Evolutionary conservation across 2,113 vertebrate genomes (phyloP), one percentile per base, ranked within the genome.

Genomic region (Phyllopteryx taeniolatus): DNA sequence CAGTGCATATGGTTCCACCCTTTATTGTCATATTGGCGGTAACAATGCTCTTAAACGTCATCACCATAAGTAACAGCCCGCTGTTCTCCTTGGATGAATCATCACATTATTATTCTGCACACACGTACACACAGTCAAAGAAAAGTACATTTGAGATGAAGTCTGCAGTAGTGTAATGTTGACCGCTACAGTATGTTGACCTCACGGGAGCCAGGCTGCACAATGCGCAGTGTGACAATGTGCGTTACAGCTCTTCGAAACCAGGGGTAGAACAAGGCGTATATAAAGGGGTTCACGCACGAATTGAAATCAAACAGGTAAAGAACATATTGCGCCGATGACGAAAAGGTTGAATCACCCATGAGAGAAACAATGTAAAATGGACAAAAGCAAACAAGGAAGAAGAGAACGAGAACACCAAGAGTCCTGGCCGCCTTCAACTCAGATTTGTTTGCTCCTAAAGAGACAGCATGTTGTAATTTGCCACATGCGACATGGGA

Each of bases 221-320:
- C 57, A 53, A 87, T 79, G 57, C 61, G 80, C 43, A 87, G 54
- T 13, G 80, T 85, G 5, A 95, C 64, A 70, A 87, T 87, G 12
- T 70, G 44, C 71, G 72, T 82, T 2, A 73, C 80, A 1, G 85
- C 71, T 81, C 79, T 89, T 65, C 83, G 85, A 74, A 89, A 92
- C 88, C 90, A 92, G 0, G 73, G 76, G 47, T 90, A 90, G 75
- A 89, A 90, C 22, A 92, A 68, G 14, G 79, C 83, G 70, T 90
- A 88, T 15, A 88, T 83, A 9, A 92, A 61, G 0, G 86, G 89
- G 70, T 91, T 92, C 60, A 87, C n/a, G 33, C 75, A 82, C 1
- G 88, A 89, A 44, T 87, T 86, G 27, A 61, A 61, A 35, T 61
- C 11, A 17, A 61, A 35, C 1, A 83, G 53, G 19, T 56, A 78